Evolutionary conservation across 2,888 invertebrate species (phyloP), one percentile per base, ranked within the genome.

Genomic region (Limenitis camilla): DNA sequence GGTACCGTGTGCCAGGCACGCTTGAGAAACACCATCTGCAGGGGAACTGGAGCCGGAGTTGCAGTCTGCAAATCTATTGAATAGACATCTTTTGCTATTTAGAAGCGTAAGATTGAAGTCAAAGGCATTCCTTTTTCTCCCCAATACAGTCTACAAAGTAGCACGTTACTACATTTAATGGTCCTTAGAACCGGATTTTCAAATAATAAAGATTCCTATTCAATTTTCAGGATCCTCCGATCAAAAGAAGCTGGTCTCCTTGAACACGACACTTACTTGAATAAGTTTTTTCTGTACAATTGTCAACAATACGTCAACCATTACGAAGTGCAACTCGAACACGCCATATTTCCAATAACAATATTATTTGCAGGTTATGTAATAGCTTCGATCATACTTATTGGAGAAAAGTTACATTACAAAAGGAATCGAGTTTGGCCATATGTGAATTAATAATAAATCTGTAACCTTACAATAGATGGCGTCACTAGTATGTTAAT

Each of bases 221-320:
- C 6, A 1, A 31, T 45, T 72, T 67, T 10, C 71, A 79, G 79
- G 5, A 63, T 60, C 5, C 65, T 79, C 0, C 65, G 75, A 28
- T 64, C 65, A 1, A 66, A 63, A 55, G 80, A 79, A 62, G 54
- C 63, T 0, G 79, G 79, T 6, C 55, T 78, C 5, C 44, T 63
- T 5, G 53, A 49, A 9, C 54, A 56, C 6, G 39, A 59, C 5
- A 35, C 60, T 1, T 36, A 31, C 0, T 7, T 40, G 6, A 55
- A 67, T 3, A 45, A 40, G 1, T 53, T 63, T 35, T 52, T 59
- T 3, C 63, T 64, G 0, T 49, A 65, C 2, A 50, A 54, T 6
- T 74, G 75, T 39, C 48, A 59, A 1, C 29, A 30, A 4, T 45
- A 43, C 8, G 44, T 40, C 5, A 38, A 56, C 4, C 49, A 41